Percentiles rank a stretch among this genome's conserved stretches.
Conservation (phyloP, 1,140 invertebrate species). For the Antheraea mylitta region DNA sequence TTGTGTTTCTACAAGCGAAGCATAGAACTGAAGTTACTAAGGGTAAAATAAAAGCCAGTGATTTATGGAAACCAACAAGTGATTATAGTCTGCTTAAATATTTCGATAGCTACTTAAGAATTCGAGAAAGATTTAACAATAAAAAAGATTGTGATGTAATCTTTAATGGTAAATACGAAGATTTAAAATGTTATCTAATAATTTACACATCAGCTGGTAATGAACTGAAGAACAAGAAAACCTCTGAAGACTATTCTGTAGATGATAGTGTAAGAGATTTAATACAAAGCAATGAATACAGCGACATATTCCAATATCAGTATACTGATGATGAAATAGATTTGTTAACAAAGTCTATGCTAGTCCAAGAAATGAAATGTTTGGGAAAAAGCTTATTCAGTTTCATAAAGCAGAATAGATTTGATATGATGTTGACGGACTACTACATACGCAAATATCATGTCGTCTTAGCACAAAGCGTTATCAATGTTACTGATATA, state of each 20-base stretch:
- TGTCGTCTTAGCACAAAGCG: conserved; percentile 9
- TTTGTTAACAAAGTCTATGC: conserved; percentile 7
- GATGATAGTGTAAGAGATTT: not conserved
- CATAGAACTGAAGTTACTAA: conserved; percentile 12
- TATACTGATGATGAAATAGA: conserved; percentile 13
- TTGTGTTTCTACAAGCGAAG: conserved; percentile 18
- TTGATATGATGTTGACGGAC: conserved; percentile 12
- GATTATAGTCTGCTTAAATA: conserved; percentile 13
- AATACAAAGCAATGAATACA: not conserved
- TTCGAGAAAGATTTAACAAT: conserved; percentile 7
- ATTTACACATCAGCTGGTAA: conserved; percentile 18
- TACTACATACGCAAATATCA: conserved; percentile 16
- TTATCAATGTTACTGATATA: conserved; percentile 15
- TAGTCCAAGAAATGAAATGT: not conserved
- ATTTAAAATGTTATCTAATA: conserved; percentile 15
- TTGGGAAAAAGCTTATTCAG: conserved; percentile 7
- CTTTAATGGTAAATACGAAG: conserved; percentile 12
- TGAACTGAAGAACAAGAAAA: not conserved
- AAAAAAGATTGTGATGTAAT: not conserved
- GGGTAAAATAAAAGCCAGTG: not conserved
- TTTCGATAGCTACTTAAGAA: conserved; percentile 19
- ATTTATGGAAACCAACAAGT: conserved; percentile 2
- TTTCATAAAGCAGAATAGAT: conserved; percentile 2
- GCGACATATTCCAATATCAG: conserved; percentile 3
- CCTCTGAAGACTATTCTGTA: not conserved